Evolutionary conservation across 2,888 invertebrate species (phyloP).

Genomic region (Cantharis rustica): DNA sequence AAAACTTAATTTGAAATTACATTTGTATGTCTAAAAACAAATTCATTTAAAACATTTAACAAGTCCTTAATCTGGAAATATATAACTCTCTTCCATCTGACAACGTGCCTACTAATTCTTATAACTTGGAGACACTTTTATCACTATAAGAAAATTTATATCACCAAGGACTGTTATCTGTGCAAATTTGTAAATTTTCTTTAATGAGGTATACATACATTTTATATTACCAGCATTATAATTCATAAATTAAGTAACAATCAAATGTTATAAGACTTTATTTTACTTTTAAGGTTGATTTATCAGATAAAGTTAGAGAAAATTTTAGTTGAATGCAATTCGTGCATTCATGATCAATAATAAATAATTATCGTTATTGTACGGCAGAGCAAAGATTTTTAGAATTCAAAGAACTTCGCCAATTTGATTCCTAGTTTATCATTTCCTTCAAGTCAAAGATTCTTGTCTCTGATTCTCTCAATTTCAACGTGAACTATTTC

Average conservation of each 20-base stretch:
- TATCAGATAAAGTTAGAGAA: not conserved
- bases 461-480: not conserved
- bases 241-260: not conserved
- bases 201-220: not conserved
- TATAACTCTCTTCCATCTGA: slow-evolving; percentile 2
- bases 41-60: slow-evolving; percentile 3
- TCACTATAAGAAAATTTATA: slow-evolving; percentile 3
- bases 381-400: not conserved
- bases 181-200: not conserved
- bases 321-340: not conserved
- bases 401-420: not conserved
- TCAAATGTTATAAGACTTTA: not conserved
- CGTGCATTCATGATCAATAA: not conserved
- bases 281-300: not conserved
- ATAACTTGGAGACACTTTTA: slow-evolving; percentile 3
- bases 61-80: not conserved
- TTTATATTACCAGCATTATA: not conserved
- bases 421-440: not conserved
- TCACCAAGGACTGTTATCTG: not conserved
- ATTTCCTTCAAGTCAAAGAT: not conserved
- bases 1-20: not conserved
- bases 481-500: not conserved
- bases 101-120: not conserved
- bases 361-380: not conserved
- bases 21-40: not conserved